A percentile compares a stretch with the other conserved stretches of the same genome.
phyloP scores from a whole-genome alignment of 2,797 vertebrate species.

The Pantherophis alleghaniensis region DNA sequence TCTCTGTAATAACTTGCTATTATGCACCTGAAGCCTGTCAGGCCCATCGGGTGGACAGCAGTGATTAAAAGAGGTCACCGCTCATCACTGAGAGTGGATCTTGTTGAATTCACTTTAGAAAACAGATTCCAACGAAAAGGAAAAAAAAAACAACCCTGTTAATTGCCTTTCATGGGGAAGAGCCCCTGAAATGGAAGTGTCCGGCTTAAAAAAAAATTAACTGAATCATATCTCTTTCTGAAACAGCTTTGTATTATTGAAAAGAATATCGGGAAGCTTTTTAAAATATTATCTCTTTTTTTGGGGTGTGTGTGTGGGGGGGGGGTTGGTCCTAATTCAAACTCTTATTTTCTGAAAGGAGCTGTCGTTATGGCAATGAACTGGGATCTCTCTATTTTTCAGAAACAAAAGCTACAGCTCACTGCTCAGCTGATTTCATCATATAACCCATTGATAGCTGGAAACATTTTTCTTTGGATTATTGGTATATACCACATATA shows the following conservation, averaged over 20 bases:
- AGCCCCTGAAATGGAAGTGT: slow-evolving; percentile 42
- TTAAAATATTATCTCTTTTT: slow-evolving; percentile 23
- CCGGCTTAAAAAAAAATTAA: slow-evolving; percentile 9
- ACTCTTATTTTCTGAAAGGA: neutral
- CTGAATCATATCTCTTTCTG: slow-evolving; percentile 53
- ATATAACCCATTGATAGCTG: neutral
- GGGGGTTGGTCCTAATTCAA: neutral
- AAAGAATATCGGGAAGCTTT: slow-evolving; percentile 32
- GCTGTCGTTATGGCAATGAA: slow-evolving; percentile 9
- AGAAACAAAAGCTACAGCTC: neutral
- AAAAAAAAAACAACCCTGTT: slow-evolving; percentile 11
- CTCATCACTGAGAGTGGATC: slow-evolving; percentile 66
- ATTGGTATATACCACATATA: slow-evolving; percentile 5
- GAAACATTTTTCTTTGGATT: slow-evolving; percentile 11
- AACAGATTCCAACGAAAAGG: slow-evolving; percentile 53
- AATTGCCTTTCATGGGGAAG: slow-evolving; percentile 46
- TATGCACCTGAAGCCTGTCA: slow-evolving; percentile 71
- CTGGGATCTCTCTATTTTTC: neutral
- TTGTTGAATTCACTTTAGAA: slow-evolving; percentile 56
- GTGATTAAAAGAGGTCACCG: slow-evolving; percentile 72
- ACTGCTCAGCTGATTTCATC: neutral
- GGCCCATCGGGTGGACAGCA: slow-evolving; percentile 64
- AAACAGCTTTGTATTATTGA: slow-evolving; percentile 26
- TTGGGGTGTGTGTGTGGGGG: fast-evolving
- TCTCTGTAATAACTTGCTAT: slow-evolving; percentile 72